These are phyloP conservation scores for Formicarius rufipectus DNA, from an alignment of 2,113 vertebrate genomes.

Conservation along the genomic window DNA sequence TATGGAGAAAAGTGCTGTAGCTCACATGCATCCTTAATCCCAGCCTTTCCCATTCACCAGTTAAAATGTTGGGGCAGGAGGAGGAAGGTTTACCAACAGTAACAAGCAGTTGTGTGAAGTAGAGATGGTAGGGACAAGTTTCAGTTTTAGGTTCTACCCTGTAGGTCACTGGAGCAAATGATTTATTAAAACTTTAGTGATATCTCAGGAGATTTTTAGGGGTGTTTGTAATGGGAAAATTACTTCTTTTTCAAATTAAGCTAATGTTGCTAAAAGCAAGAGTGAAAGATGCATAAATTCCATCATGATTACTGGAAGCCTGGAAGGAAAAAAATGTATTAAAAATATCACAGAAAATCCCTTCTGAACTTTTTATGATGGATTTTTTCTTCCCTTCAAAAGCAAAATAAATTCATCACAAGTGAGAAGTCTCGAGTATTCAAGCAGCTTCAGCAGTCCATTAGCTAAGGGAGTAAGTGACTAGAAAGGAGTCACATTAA, in stretches of 20 bases:
- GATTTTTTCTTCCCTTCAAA: conserved; percentile 1
- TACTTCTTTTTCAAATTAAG: neutral
- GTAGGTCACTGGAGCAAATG: neutral
- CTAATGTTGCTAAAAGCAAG: neutral
- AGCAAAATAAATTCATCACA: conserved; percentile 45
- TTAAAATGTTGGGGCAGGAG: neutral
- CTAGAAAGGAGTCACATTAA: neutral
- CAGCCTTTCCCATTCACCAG: neutral
- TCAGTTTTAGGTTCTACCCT: neutral
- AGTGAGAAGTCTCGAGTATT: neutral
- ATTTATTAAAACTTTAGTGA: neutral
- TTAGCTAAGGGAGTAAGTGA: neutral
- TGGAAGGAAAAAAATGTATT: conserved; percentile 1
- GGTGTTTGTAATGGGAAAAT: neutral
- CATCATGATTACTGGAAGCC: neutral
- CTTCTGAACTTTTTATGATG: conserved; percentile 10
- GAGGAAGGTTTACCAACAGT: neutral
- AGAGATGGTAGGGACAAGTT: neutral
- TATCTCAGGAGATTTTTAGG: neutral
- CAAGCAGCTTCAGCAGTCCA: neutral
- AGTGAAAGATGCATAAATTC: neutral
- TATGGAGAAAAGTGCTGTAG: neutral
- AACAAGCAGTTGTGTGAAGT: neutral
- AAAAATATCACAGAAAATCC: conserved; percentile 22
- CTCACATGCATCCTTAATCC: neutral